A percentile compares a stretch with the other conserved stretches of the same genome.
Evolutionary conservation across 2,113 vertebrate species (phyloP).

Genomic region (Leptobrachium ailaonicum): DNA sequence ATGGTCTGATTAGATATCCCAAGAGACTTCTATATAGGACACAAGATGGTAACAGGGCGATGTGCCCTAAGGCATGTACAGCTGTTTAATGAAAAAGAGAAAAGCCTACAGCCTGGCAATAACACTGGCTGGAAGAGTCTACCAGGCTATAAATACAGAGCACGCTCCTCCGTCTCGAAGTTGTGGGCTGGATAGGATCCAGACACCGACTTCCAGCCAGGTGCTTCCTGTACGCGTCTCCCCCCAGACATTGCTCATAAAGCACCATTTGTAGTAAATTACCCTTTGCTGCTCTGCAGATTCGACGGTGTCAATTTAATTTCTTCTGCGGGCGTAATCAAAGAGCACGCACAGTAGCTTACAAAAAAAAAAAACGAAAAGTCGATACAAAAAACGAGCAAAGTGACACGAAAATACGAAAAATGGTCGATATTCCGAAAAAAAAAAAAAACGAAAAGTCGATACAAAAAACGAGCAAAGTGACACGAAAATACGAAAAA

Average conservation of each 20-base stretch:
- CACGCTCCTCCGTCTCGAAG: not conserved
- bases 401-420: too few relatives aligned
- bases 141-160: not conserved
- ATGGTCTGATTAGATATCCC: too few relatives aligned
- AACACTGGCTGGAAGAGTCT: not conserved
- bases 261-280: constrained; percentile 5
- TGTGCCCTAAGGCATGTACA: not conserved
- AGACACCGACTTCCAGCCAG: constrained; percentile 18
- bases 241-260: not conserved
- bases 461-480: too few relatives aligned
- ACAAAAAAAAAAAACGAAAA: too few relatives aligned
- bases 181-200: constrained; percentile 11
- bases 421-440: too few relatives aligned
- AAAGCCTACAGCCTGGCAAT: not conserved
- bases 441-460: too few relatives aligned
- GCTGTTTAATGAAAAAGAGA: constrained; percentile 8
- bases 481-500: too few relatives aligned
- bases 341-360: not conserved
- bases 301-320: not conserved
- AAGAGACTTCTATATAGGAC: too few relatives aligned
- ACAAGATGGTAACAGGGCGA: too few relatives aligned
- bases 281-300: not conserved
- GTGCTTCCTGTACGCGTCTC: constrained; percentile 29
- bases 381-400: too few relatives aligned
- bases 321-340: not conserved